phyloP scores from a whole-genome alignment of 1,140 invertebrate genomes.

The Acyrthosiphon pisum region DNA sequence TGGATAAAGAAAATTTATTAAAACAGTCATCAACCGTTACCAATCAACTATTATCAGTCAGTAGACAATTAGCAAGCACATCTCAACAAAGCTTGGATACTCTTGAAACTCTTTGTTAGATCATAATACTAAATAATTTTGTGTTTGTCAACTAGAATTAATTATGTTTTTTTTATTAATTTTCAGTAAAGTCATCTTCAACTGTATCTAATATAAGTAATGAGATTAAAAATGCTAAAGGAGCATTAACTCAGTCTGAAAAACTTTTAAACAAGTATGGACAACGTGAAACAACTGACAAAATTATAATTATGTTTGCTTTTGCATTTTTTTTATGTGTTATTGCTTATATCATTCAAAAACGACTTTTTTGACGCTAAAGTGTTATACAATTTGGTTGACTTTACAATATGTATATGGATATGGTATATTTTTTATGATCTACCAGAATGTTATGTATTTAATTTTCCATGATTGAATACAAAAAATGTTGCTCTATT shows the following conservation, averaged over 20 bases:
- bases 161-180: neutral
- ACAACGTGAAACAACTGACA: conserved; percentile 91
- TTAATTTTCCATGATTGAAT: neutral
- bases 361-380: conserved; percentile 76
- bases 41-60: conserved; percentile 83
- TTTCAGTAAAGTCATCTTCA: conserved; percentile 66
- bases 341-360: conserved; percentile 90
- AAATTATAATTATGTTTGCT: conserved; percentile 87
- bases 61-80: conserved; percentile 82
- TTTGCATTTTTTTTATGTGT: conserved; percentile 91
- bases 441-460: neutral
- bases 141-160: conserved; percentile 17
- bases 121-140: conserved; percentile 1
- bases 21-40: conserved; percentile 77
- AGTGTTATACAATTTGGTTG: neutral
- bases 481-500: neutral
- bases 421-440: neutral
- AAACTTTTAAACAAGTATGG: conserved; percentile 94
- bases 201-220: conserved; percentile 75
- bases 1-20: conserved; percentile 71
- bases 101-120: conserved; percentile 77
- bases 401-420: neutral
- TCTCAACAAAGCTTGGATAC: conserved; percentile 85
- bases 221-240: conserved; percentile 84
- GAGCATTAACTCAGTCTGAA: conserved; percentile 85